These are phyloP conservation scores for Andrena flavipes DNA, from an alignment of 2,888 invertebrate genomes.

Conservation along the genomic window DNA sequence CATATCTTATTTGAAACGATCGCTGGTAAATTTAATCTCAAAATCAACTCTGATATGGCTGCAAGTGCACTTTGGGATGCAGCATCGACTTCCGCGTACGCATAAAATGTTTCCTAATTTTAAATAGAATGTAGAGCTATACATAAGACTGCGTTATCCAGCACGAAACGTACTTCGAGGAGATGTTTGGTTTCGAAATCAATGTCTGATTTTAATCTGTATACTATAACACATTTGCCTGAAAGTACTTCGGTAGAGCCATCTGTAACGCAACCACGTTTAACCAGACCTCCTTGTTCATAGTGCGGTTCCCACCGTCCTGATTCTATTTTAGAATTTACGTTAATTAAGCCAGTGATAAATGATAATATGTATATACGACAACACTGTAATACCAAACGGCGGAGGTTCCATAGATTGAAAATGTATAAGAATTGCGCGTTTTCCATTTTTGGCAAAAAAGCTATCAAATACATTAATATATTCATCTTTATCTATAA, in stretches of 20 bases:
- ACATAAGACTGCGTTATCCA: background rate
- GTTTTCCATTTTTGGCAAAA: slow-evolving; percentile 87
- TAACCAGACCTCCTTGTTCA: slow-evolving; percentile 81
- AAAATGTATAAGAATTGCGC: slow-evolving; percentile 89
- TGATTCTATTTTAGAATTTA: slow-evolving; percentile 85
- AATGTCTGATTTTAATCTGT: slow-evolving; percentile 87
- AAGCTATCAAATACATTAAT: slow-evolving; percentile 88
- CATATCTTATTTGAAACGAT: slow-evolving; percentile 86
- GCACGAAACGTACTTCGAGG: slow-evolving; percentile 86
- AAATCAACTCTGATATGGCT: slow-evolving; percentile 78
- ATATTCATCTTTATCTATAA: slow-evolving; percentile 89
- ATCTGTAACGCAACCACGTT: slow-evolving; percentile 88
- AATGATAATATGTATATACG: background rate
- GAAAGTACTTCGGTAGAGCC: slow-evolving; percentile 87
- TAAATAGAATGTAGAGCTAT: background rate
- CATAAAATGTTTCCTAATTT: slow-evolving; percentile 82
- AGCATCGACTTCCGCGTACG: slow-evolving; percentile 81
- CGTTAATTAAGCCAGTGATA: slow-evolving; percentile 3
- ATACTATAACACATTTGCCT: slow-evolving; percentile 90
- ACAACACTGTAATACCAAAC: slow-evolving; percentile 86
- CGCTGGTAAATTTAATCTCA: slow-evolving; percentile 84
- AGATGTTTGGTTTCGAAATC: slow-evolving; percentile 88
- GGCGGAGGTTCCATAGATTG: slow-evolving; percentile 89
- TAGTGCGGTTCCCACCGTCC: slow-evolving; percentile 86
- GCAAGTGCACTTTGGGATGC: slow-evolving; percentile 78